A percentile compares a stretch with the other conserved stretches of the same genome.
Conservation (phyloP, 2,888 invertebrate genomes). For the Xestia ashworthii region DNA sequence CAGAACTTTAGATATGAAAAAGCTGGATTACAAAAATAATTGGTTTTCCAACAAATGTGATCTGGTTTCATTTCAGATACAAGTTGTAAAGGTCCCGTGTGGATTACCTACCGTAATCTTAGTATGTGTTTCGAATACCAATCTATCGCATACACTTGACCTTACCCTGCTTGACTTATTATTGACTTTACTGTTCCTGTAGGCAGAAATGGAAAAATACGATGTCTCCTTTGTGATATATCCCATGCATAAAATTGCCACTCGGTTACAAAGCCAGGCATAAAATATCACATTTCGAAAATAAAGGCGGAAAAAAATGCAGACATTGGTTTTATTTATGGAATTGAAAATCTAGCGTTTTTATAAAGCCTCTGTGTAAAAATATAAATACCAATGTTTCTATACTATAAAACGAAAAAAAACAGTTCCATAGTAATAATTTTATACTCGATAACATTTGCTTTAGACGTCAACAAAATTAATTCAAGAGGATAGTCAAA, state of each 20-base stretch:
- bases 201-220: conserved; percentile 27
- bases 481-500: conserved; percentile 34
- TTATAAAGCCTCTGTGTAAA: not conserved
- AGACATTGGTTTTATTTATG: not conserved
- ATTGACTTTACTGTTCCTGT: conserved; percentile 11
- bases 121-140: conserved; percentile 39
- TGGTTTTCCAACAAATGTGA: conserved; percentile 34
- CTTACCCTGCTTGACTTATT: conserved; percentile 33
- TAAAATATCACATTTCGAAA: conserved; percentile 35
- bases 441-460: conserved; percentile 9
- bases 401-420: not conserved
- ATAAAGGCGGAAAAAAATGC: not conserved
- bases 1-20: conserved; percentile 24
- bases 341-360: conserved; percentile 18
- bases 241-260: conserved; percentile 37
- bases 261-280: conserved; percentile 30
- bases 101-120: conserved; percentile 32
- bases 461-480: conserved; percentile 33
- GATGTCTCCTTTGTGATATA: conserved; percentile 37
- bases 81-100: conserved; percentile 33
- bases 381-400: not conserved
- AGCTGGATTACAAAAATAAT: conserved; percentile 26
- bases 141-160: conserved; percentile 32
- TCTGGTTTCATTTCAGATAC: conserved; percentile 29
- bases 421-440: not conserved